A percentile compares a stretch with the other conserved stretches of the same genome.
phyloP scores from a whole-genome alignment of 2,797 vertebrate species.

The Mormyrus hasselquistii region DNA sequence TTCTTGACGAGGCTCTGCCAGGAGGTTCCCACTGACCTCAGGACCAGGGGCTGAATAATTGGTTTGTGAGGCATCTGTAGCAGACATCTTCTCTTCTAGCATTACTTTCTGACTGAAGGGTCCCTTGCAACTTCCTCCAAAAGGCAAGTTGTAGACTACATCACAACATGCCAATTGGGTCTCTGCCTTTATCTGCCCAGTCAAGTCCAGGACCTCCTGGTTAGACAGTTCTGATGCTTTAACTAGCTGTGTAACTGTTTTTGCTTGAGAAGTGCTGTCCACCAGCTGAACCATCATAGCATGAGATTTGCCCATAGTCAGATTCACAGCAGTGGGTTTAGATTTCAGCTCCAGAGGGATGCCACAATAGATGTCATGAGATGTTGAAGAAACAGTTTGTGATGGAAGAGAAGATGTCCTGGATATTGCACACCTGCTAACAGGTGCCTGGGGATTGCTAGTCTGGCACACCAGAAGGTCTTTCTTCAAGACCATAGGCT shows the following conservation, averaged over 20 bases:
- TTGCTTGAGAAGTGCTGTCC: conserved; percentile 56
- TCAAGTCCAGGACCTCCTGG: conserved; percentile 77
- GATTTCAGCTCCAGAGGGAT: conserved; percentile 72
- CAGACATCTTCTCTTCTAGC: conserved; percentile 68
- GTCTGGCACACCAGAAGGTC: conserved; percentile 78
- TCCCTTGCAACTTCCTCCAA: conserved; percentile 80
- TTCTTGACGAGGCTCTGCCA: conserved; percentile 68
- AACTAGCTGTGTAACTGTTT: conserved; percentile 77
- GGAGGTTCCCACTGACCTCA: conserved; percentile 60
- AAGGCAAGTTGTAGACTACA: conserved; percentile 92
- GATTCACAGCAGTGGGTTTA: conserved; percentile 60
- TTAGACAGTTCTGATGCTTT: conserved; percentile 67
- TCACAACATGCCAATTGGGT: conserved; percentile 90
- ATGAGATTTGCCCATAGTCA: conserved; percentile 69
- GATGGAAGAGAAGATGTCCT: conserved; percentile 51
- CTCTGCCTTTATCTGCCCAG: conserved; percentile 79
- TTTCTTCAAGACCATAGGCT: conserved; percentile 68
- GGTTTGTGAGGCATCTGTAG: conserved; percentile 53
- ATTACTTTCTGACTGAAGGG: conserved; percentile 67
- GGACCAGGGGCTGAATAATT: conserved; percentile 58
- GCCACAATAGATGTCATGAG: conserved; percentile 62
- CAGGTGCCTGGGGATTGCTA: conserved; percentile 54
- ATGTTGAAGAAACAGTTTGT: conserved; percentile 52
- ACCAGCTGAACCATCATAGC: conserved; percentile 87
- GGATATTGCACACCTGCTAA: conserved; percentile 49